Conservation (phyloP, 2,888 invertebrate species). For the Rhopalosiphum nymphaeae region DNA sequence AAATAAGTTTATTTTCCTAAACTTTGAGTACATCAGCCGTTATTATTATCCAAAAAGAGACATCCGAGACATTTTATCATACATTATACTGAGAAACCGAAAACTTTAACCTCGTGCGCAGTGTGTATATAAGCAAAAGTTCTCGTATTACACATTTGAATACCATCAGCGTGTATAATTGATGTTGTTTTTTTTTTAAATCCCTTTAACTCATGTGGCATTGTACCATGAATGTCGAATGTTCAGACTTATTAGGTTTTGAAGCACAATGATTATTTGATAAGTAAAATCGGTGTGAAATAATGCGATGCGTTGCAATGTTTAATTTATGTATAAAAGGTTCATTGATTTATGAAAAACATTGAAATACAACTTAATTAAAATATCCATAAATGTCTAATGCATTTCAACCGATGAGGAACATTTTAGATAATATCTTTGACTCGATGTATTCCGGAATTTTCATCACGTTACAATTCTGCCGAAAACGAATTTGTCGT, state of each 20-base stretch:
- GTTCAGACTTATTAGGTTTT: not conserved
- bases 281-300: not conserved
- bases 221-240: not conserved
- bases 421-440: not conserved
- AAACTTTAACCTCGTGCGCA: conserved; percentile 27
- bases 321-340: not conserved
- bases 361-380: not conserved
- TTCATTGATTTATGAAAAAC: not conserved
- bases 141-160: conserved; percentile 35
- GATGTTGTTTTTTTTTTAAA: conserved; percentile 18
- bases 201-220: not conserved
- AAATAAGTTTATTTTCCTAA: conserved; percentile 40
- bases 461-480: not conserved
- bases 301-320: not conserved
- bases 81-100: not conserved
- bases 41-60: conserved; percentile 34
- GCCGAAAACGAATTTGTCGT: not conserved
- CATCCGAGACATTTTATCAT: conserved; percentile 31
- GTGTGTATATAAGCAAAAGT: not conserved
- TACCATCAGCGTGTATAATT: conserved; percentile 12
- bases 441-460: not conserved
- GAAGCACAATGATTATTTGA: not conserved
- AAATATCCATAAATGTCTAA: not conserved
- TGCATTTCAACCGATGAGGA: not conserved
- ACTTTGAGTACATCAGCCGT: not conserved